Evolutionary conservation across 2,113 vertebrate genomes (phyloP), one percentile per base, ranked within the genome.

Genomic region (Lanius collurio): DNA sequence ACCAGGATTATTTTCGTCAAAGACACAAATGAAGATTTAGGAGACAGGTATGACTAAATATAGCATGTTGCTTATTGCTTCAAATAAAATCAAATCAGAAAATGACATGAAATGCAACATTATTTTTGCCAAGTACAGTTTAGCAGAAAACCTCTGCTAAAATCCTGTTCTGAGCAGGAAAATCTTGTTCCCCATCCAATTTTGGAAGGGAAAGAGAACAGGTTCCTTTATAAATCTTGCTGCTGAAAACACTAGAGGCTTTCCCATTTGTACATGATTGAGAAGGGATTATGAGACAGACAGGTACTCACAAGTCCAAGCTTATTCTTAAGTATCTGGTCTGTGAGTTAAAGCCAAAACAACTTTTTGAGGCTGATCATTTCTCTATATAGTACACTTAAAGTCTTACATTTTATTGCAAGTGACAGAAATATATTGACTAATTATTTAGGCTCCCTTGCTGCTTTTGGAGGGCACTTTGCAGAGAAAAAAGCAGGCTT

Each of bases 361-460:
- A 50, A 28, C 33, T 39, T 90, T 89, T 62, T 57, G 70, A 64
- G 90, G 44, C 19, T 82, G 65, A 92, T 94, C 76, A 76, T 91
- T 95, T 93, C 59, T 92, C n/a, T 60, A 20, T 62, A 94, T 19
- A 67, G 92, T 97, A 73, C 60, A 69, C 50, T 89, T 76, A 64
- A 89, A 94, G 83, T 83, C 56, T 50, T 67, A 80, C 91, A 78
- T 91, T 96, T 92, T 56, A 70, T 65, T 95, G 84, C n/a, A 83
- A 83, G 44, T 93, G 75, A 92, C 41, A 96, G 75, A 83, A 97
- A 95, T 64, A 85, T 64, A 94, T 65, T 65, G 60, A 95, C 78
- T 97, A 95, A 94, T 65, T 86, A 96, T 91, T 95, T 93, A 84
- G 57, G 47, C 39, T 95, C 85, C 33, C 73, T 95, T 94, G 42